Evolutionary conservation across 2,113 vertebrate genomes (phyloP).

Genomic region (Oenanthe melanoleuca): DNA sequence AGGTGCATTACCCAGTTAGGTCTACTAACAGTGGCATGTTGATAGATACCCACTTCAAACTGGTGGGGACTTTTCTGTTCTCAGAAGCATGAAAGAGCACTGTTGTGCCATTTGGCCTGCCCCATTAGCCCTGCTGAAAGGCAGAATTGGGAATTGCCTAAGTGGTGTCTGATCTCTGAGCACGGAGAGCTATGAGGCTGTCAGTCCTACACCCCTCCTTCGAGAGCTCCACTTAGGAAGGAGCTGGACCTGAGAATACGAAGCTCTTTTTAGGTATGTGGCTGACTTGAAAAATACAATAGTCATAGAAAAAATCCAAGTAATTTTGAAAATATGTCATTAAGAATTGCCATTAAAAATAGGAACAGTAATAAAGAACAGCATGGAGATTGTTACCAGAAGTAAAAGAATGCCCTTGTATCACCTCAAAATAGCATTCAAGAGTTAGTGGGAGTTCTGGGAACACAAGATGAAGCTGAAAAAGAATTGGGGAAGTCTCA

Average conservation of each 20-base stretch:
- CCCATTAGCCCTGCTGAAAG: not conserved
- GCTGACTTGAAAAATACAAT: not conserved
- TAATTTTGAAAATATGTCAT: not conserved
- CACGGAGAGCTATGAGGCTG: not conserved
- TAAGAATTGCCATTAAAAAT: not conserved
- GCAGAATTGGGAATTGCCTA: not conserved
- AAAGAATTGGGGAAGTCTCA: not conserved
- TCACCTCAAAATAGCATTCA: constrained; percentile 13
- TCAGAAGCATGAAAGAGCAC: not conserved
- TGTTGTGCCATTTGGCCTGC: not conserved
- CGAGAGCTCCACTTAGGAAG: not conserved
- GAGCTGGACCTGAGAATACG: not conserved
- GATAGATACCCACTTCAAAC: not conserved
- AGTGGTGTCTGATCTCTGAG: not conserved
- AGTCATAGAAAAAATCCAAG: not conserved
- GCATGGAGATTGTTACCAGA: not conserved
- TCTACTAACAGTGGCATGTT: not conserved
- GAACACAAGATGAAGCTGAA: not conserved
- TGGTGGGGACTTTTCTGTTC: not conserved
- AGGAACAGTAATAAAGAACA: constrained; percentile 1
- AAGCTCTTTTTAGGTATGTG: not conserved
- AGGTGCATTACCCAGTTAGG: not conserved
- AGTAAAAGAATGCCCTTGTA: not conserved
- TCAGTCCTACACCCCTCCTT: not conserved
- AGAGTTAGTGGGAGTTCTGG: constrained; percentile 40